phyloP scores from a whole-genome alignment of 2,797 vertebrate genomes.

The Spondyliosoma cantharus region DNA sequence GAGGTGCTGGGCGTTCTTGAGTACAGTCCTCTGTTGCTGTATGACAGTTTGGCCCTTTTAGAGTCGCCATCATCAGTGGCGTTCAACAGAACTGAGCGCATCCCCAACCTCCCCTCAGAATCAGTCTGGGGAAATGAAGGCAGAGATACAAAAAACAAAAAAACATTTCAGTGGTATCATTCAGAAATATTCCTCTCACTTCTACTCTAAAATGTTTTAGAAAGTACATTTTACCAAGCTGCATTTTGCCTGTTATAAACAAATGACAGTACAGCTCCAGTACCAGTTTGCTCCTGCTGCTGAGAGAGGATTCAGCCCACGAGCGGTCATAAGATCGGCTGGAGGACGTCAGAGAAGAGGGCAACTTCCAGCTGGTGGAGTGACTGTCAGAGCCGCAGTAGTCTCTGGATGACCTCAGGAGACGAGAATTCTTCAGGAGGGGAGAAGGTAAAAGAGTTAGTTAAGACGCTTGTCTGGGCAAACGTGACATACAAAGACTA shows the following conservation, averaged over 20 bases:
- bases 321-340: slow-evolving; percentile 85
- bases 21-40: slow-evolving; percentile 87
- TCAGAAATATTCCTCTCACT: neutral
- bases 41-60: slow-evolving; percentile 96
- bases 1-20: slow-evolving; percentile 85
- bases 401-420: slow-evolving; percentile 85
- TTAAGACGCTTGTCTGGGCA: neutral
- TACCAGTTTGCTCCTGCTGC: slow-evolving; percentile 89
- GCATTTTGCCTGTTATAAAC: slow-evolving; percentile 19
- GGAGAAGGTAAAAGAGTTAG: neutral
- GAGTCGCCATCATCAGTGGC: slow-evolving; percentile 90
- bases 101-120: slow-evolving; percentile 88
- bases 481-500: neutral
- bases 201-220: neutral
- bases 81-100: slow-evolving; percentile 87
- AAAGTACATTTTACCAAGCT: slow-evolving; percentile 8
- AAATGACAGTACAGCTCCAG: slow-evolving; percentile 19
- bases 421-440: slow-evolving; percentile 80
- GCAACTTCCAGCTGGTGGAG: slow-evolving; percentile 87
- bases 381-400: slow-evolving; percentile 83
- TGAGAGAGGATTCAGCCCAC: slow-evolving; percentile 83
- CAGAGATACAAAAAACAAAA: slow-evolving; percentile 5
- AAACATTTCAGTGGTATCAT: neutral
- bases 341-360: slow-evolving; percentile 81
- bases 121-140: slow-evolving; percentile 79